Evolutionary conservation across 1,140 invertebrate genomes (phyloP).

Genomic region (Ladona fulva): DNA sequence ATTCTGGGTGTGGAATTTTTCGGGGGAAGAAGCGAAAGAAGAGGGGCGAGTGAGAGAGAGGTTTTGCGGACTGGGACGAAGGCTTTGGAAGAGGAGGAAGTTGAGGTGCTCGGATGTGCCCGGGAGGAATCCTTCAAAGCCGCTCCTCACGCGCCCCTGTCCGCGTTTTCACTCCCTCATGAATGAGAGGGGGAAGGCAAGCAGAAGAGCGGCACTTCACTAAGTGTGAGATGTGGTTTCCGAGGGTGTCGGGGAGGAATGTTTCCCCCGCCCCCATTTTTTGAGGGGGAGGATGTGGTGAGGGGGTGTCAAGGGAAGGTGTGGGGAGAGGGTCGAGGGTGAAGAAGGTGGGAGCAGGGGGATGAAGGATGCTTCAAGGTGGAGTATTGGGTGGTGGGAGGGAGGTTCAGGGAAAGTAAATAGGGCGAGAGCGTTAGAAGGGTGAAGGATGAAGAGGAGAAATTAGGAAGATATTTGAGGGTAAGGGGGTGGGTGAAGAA

Average conservation of each 20-base stretch:
- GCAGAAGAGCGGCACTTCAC: neutral
- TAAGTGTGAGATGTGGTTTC: neutral
- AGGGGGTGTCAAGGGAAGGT: no score
- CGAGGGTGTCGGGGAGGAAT: neutral
- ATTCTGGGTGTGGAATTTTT: neutral
- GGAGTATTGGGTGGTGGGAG: neutral
- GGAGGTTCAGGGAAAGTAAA: neutral
- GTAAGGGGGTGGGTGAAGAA: no score
- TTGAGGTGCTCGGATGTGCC: neutral
- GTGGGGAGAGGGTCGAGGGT: neutral
- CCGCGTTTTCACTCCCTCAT: neutral
- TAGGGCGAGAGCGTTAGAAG: neutral
- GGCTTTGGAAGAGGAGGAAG: neutral
- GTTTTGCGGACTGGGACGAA: neutral
- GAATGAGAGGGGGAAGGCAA: neutral
- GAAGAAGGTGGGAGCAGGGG: neutral
- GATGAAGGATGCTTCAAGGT: neutral
- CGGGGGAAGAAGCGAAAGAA: neutral
- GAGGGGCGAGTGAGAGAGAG: neutral
- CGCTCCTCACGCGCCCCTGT: neutral
- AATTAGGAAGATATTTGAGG: no score
- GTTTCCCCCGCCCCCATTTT: neutral
- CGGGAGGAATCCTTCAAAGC: neutral
- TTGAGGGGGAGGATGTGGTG: neutral
- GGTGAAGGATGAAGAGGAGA: neutral